Evolutionary conservation across 2,888 invertebrate genomes (phyloP).

Genomic region (Seira musarum): DNA sequence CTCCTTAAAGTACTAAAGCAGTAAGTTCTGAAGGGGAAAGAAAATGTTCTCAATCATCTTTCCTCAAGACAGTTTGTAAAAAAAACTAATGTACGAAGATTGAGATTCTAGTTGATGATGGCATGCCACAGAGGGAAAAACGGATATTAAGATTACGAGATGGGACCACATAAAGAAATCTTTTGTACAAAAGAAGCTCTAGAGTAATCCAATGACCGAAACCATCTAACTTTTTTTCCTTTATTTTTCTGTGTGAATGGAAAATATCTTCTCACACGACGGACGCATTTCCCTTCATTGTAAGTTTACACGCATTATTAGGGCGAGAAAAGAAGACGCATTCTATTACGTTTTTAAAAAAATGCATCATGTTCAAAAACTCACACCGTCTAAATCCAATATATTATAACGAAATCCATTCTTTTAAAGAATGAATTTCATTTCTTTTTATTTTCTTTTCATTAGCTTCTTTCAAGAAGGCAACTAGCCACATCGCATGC

Average conservation of each 20-base stretch:
- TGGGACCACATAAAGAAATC: constrained; percentile 37
- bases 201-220: constrained; percentile 34
- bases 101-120: constrained; percentile 3
- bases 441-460: constrained; percentile 23
- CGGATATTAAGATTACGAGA: constrained; percentile 25
- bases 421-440: constrained; percentile 29
- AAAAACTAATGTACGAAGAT: too few species aligned
- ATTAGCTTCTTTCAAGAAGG: constrained; percentile 10
- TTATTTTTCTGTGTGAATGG: constrained; percentile 29
- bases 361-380: not conserved
- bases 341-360: not conserved
- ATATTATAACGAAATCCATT: constrained; percentile 19
- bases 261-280: constrained; percentile 50
- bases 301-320: constrained; percentile 32
- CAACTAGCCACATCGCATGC: constrained; percentile 24
- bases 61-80: too few species aligned
- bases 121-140: constrained; percentile 20
- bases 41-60: too few species aligned
- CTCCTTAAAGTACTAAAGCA: too few species aligned
- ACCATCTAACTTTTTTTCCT: constrained; percentile 17
- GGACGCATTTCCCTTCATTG: constrained; percentile 12
- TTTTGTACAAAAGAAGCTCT: constrained; percentile 23
- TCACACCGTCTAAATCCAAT: constrained; percentile 7
- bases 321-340: not conserved
- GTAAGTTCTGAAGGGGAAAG: too few species aligned